Evolutionary conservation across 2,797 vertebrate genomes (phyloP), one percentile per base, ranked within the genome.

Genomic region (Notoglanidium macrostoma): DNA sequence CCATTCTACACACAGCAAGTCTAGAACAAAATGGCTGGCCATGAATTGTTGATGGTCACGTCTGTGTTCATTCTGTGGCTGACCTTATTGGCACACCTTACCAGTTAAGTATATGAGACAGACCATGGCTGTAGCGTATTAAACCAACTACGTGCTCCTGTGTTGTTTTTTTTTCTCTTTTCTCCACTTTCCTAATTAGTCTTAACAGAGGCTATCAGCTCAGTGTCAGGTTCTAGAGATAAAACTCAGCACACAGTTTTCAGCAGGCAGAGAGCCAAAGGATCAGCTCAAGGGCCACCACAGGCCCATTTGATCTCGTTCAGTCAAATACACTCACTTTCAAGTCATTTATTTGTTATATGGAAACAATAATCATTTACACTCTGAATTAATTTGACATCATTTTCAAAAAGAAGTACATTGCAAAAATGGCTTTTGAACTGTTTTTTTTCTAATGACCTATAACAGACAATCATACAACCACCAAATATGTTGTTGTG

Each of bases 121-220:
- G 86, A 87, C 82, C 86, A 88, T 85, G 85, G 82, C 74, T 80
- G 77, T 80, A 85, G 86, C 77, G 80, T 90, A 88, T 89, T 89
- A 90, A 85, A 85, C 88, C 54, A 32, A 89, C 83, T 89, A 83
- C 74, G 15, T 29, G 73, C 29, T 46, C 83, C 40, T 65, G 46
- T 82, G 87, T 77, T 70, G 6, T 14, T 72, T 77, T 88, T 90
- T 81, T 85, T 83, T 55, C 74, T 84, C 70, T 82, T 86, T 91
- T 89, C 87, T 86, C 68, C 84, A 90, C 87, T 92, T 90, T 91
- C 88, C 89, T 90, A 90, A 90, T 90, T 89, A 90, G 87, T 88
- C 86, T 81, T 89, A 88, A 85, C 85, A 85, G 68, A 70, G 80
- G 86, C 89, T 89, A 90, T 88, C 88, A 88, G 84, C 63, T 63